Base-by-base conservation (phyloP, 2,888 invertebrate genomes). In the Villa cingulata region DNA sequence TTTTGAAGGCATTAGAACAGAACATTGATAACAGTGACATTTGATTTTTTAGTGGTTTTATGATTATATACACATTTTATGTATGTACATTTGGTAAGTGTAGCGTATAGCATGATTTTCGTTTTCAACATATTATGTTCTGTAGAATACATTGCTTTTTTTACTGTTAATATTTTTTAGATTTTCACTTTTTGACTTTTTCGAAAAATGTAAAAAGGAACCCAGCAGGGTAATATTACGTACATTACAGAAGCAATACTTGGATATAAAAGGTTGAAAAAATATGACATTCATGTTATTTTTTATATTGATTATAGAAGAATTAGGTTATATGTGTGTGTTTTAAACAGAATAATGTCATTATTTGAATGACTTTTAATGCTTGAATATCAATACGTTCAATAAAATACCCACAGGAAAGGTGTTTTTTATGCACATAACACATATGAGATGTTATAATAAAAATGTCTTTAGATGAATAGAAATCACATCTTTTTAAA, bases 31-130 rank as follows among this genome's bases (percentile, higher is more conserved):
- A 44, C 46, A 47, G 51, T 51, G 51, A 51, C 48, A 49, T 51
- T 51, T 49, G 48, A 51, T 44, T 51, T 32, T 51, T 51, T 46
- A 46, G 51, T 48, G 48, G 48, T 51, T 49, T 51, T 51, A 49
- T 49, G 48, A 47, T 48, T 51, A n/a, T n/a, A n/a, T n/a, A n/a
- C n/a, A n/a, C n/a, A n/a, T n/a, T n/a, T n/a, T n/a, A n/a, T n/a
- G n/a, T n/a, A n/a, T n/a, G n/a, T n/a, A n/a, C n/a, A n/a, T n/a
- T n/a, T n/a, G n/a, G n/a, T n/a, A n/a, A n/a, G n/a, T n/a, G n/a
- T n/a, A n/a, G n/a, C n/a, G 49, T 45, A 40, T 27, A 47, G 51
- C 51, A 51, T 51, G 51, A 51, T 39, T 51, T 51, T 51, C 51
- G 45, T 47, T 51, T 51, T 51, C n/a, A n/a, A n/a, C n/a, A n/a